Base-by-base conservation (phyloP, 2,113 vertebrate species). In the Ivindomyrus marchei region DNA sequence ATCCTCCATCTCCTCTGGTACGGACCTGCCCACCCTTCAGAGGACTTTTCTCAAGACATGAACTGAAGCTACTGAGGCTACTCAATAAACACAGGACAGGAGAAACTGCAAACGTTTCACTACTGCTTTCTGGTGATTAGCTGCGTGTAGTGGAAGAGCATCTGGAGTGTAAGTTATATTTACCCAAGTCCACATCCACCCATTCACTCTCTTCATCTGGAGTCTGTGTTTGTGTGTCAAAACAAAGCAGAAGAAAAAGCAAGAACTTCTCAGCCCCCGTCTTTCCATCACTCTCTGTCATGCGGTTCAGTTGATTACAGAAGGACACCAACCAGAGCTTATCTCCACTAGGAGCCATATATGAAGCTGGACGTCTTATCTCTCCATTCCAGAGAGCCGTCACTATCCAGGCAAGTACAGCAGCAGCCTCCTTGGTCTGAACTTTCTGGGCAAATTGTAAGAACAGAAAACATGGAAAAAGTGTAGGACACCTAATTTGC, bases 371-470 rank as follows among this genome's bases (percentile, higher is more conserved):
- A 9, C 8, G 2, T 31, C 31, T 74, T 11, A 15, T 7, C 66
- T 74, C 10, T 36, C 11, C 10, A 15, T 31, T 36, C 11, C 27
- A 36, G 27, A 74, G 31, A 74, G 4, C 10, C 27, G 4, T 36
- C 27, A 15, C 31, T 13, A 74, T 36, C 31, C n/a, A 36, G 3
- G 31, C 27, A 74, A 3, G 31, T 31, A 74, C 66, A 74, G n/a
- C 66, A 74, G 11, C 27, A 36, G 27, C n/a, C 27, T 11, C 27
- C 27, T 74, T 15, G 9, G 66, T 74, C 27, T 74, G 66, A 36
- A 1, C 10, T 13, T 74, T 74, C 11, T 31, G 66, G 66, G 66
- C 66, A 74, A 93, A 94, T 94, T 94, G 94, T 92, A 92, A 86
- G 50, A 92, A 92, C 90, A 52, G 15, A 17, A 45, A n/a, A 80